These are phyloP conservation scores for Mellilla xanthometata DNA, from an alignment of 2,888 invertebrate genomes.

Conservation along the genomic window DNA sequence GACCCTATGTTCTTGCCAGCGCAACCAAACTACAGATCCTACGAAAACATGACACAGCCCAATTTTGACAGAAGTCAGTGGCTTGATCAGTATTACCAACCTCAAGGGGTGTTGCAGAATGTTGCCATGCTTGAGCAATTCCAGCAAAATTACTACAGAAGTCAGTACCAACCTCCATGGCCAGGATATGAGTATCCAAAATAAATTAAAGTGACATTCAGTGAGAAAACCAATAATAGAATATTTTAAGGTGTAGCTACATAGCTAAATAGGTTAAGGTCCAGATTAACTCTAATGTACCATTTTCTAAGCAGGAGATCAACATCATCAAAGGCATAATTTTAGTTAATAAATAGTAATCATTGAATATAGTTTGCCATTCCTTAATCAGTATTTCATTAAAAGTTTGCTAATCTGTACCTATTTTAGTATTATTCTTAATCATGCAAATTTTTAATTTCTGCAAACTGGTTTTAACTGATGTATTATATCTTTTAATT, in stretches of 20 bases:
- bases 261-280: no score
- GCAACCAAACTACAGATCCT: constrained; percentile 12
- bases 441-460: no score
- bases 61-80: constrained; percentile 43
- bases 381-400: no score
- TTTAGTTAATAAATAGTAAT: no score
- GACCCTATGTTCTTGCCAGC: constrained; percentile 60
- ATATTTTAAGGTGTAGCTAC: constrained; percentile 1
- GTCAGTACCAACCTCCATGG: constrained; percentile 68
- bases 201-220: constrained; percentile 37
- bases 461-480: no score
- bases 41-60: constrained; percentile 9
- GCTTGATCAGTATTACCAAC: constrained; percentile 44
- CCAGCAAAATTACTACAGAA: constrained; percentile 56
- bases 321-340: no score
- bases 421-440: no score
- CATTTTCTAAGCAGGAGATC: no score
- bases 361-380: no score
- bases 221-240: constrained; percentile 6
- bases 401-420: no score
- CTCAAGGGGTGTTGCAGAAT: constrained; percentile 20
- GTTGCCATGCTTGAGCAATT: constrained; percentile 47
- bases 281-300: no score
- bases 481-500: no score
- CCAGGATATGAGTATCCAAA: constrained; percentile 52